Percentiles rank a stretch among this genome's conserved stretches.
These are phyloP conservation scores for Lycaon pictus DNA, from an alignment of 2,113 vertebrate genomes.

Conservation along the genomic window DNA sequence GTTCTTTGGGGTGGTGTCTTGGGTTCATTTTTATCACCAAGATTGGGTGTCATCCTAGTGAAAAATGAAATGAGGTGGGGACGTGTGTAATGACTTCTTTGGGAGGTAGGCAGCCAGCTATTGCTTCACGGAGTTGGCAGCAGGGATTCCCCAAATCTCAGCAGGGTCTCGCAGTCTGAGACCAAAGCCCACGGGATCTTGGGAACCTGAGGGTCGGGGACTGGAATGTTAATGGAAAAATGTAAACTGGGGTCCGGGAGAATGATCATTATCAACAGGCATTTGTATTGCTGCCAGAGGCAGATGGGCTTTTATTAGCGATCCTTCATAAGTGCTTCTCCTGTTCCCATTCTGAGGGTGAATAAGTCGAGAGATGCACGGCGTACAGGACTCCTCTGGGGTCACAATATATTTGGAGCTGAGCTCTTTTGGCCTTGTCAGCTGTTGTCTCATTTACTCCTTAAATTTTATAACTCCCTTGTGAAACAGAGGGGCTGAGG, in stretches of 20 bases:
- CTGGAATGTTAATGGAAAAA: conserved; percentile 71
- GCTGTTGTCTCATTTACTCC: not conserved
- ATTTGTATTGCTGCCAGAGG: conserved; percentile 69
- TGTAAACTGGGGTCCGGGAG: conserved; percentile 61
- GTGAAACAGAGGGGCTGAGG: not conserved
- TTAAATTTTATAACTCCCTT: not conserved
- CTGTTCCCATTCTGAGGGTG: conserved; percentile 54
- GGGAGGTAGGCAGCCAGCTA: not conserved
- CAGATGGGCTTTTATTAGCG: conserved; percentile 58
- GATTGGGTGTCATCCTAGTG: conserved; percentile 53
- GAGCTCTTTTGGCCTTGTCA: not conserved
- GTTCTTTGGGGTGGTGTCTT: conserved; percentile 68
- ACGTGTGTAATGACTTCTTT: not conserved
- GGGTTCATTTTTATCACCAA: conserved; percentile 60
- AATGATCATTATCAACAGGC: conserved; percentile 61
- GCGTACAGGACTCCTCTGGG: not conserved
- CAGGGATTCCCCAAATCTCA: not conserved
- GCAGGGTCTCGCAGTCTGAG: not conserved
- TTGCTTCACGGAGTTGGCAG: not conserved
- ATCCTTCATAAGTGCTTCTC: conserved; percentile 45
- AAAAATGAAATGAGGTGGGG: conserved; percentile 32
- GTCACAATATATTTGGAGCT: not conserved
- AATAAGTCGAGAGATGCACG: not conserved
- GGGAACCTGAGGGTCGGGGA: not conserved
- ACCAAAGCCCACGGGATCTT: not conserved